These are phyloP conservation scores for Glaucidium brasilianum DNA, from an alignment of 2,113 vertebrate species.

Conservation along the genomic window DNA sequence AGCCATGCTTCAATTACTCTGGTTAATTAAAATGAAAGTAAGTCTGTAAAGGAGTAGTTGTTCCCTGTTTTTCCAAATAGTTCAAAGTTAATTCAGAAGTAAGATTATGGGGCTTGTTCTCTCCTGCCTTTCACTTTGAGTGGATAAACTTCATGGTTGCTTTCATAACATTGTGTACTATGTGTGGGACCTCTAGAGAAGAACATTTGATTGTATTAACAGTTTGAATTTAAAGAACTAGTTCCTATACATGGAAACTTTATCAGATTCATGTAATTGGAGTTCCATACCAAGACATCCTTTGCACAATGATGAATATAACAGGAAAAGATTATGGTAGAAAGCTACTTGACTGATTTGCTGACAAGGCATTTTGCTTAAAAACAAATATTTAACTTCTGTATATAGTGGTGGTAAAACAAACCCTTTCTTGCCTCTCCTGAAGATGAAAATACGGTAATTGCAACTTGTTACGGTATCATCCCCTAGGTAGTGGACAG, in stretches of 20 bases:
- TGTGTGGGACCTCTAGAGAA: background rate
- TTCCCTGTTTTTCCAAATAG: background rate
- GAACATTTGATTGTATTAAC: background rate
- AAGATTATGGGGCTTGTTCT: background rate
- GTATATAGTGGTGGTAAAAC: background rate
- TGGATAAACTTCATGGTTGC: background rate
- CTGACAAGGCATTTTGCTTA: background rate
- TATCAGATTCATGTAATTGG: background rate
- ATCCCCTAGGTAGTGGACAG: background rate
- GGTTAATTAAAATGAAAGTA: slow-evolving; percentile 31
- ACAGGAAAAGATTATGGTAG: background rate
- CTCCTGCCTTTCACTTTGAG: background rate
- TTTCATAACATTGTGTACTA: background rate
- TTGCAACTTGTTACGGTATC: background rate
- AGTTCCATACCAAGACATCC: background rate
- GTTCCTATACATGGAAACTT: background rate
- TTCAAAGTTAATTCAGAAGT: background rate
- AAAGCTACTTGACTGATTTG: background rate
- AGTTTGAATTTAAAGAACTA: background rate
- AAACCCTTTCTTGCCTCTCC: background rate
- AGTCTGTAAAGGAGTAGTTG: background rate
- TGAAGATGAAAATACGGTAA: background rate
- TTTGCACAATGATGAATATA: background rate
- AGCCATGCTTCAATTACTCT: slow-evolving; percentile 47
- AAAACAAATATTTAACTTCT: background rate